phyloP scores from a whole-genome alignment of 2,888 invertebrate genomes.

The Lordiphosa andalusiaca region DNA sequence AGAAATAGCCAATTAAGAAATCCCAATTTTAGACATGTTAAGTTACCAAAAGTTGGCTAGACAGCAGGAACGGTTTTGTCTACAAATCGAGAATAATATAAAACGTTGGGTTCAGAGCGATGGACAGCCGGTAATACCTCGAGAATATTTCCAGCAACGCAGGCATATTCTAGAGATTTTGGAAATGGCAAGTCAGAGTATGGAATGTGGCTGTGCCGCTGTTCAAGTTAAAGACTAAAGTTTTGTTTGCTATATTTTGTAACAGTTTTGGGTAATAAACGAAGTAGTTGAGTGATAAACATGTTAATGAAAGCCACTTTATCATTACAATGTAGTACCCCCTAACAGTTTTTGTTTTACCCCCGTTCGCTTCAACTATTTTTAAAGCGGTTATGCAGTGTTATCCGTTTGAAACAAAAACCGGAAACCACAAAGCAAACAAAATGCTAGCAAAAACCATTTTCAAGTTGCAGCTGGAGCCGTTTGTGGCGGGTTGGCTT shows the following conservation, averaged over 20 bases:
- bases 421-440: slow-evolving; percentile 73
- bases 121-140: too few relatives aligned
- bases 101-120: background rate
- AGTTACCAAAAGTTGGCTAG: background rate
- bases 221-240: too few relatives aligned
- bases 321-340: too few relatives aligned
- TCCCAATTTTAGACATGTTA: background rate
- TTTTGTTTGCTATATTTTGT: slow-evolving; percentile 28
- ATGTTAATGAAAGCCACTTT: too few relatives aligned
- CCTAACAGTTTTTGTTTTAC: too few relatives aligned
- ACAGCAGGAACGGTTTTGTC: background rate
- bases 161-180: too few relatives aligned
- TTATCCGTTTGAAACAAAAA: slow-evolving; percentile 62
- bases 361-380: slow-evolving; percentile 5
- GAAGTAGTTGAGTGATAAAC: too few relatives aligned
- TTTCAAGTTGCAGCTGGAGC: slow-evolving; percentile 35
- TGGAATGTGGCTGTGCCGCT: too few relatives aligned
- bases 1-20: background rate
- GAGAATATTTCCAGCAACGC: too few relatives aligned
- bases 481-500: slow-evolving; percentile 9
- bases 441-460: slow-evolving; percentile 70
- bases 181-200: too few relatives aligned
- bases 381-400: slow-evolving; percentile 58
- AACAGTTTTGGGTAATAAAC: too few relatives aligned
- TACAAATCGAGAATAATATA: background rate